These are phyloP conservation scores for Drosophila saltans DNA, from an alignment of 1,140 invertebrate species.

Conservation along the genomic window DNA sequence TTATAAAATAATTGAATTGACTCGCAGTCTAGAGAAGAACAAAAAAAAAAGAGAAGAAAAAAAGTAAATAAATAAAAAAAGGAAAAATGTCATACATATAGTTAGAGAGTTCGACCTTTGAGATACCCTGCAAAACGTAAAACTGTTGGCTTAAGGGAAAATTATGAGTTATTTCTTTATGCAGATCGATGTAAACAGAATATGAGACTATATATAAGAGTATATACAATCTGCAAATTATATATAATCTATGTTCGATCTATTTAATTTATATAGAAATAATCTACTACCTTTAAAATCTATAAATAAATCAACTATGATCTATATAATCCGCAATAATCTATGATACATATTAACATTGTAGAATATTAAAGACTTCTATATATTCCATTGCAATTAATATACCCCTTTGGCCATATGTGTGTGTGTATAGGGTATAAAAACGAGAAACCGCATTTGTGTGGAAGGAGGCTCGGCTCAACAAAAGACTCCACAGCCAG, in stretches of 20 bases:
- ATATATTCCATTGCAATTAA: no score
- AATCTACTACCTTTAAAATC: no score
- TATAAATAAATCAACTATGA: no score
- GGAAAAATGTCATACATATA: neutral
- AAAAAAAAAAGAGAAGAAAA: slow-evolving; percentile 10
- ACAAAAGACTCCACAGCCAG: neutral
- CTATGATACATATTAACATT: no score
- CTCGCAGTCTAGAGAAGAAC: slow-evolving; percentile 28
- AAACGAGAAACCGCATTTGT: slow-evolving; percentile 6
- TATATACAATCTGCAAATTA: neutral
- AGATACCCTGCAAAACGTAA: neutral
- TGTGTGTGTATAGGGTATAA: neutral
- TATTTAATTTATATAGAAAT: no score
- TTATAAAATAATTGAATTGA: slow-evolving; percentile 75
- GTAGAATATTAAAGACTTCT: no score
- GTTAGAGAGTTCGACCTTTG: neutral
- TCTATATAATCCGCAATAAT: no score
- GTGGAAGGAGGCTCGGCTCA: slow-evolving; percentile 5
- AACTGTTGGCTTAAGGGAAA: no score
- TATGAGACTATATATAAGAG: neutral
- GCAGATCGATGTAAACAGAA: no score
- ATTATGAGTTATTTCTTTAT: no score
- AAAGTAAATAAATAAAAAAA: slow-evolving; percentile 20
- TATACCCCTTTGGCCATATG: neutral
- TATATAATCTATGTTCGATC: no score